Base-by-base conservation (phyloP, 2,888 invertebrate genomes). In the Cantharis flavilabris region DNA sequence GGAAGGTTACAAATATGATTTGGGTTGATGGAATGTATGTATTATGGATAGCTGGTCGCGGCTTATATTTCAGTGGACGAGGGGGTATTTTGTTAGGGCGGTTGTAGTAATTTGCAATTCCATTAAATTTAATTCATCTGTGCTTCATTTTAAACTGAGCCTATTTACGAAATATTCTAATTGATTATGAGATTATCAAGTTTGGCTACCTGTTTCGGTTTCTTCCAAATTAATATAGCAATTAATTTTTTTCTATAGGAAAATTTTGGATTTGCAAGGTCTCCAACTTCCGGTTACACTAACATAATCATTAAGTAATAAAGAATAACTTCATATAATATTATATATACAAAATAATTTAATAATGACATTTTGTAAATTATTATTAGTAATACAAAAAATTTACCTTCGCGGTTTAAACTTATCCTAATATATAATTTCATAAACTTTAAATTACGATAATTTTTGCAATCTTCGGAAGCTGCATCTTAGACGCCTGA, bases 1-100 rank as follows among this genome's bases (percentile, higher is more conserved):
- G 83, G 85, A 85, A 84, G 84, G 85, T 84, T 84, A 85, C 85
- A 85, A 85, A 86, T 86, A 86, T 83, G 84, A 86, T 86, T 85
- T 84, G 79, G 83, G 84, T 84, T 86, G 86, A 86, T 86, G 85
- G 84, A 86, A 85, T 85, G 86, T 83, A 82, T 82, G 82, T 83
- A 83, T 83, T 84, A 84, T 84, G 84, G 84, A 85, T 85, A 83
- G 83, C 83, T 83, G 83, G 83, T 82, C 81, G 84, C 80, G 81
- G 83, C 82, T 84, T 83, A 84, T 84, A 84, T 84, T 84, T 85
- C 84, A 83, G 80, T 82, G 82, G 83, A 83, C 74, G 76, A 76
- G 74, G 71, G 77, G 78, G 78, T 64, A 69, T 70, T 76, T 73
- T 74, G 23, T 72, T 71, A 30, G 78, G 65, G 73, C 65, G 76